Evolutionary conservation across 35 echinoderm and acorn worm genomes (phyloP).

Genomic region (Amphiura filiformis): DNA sequence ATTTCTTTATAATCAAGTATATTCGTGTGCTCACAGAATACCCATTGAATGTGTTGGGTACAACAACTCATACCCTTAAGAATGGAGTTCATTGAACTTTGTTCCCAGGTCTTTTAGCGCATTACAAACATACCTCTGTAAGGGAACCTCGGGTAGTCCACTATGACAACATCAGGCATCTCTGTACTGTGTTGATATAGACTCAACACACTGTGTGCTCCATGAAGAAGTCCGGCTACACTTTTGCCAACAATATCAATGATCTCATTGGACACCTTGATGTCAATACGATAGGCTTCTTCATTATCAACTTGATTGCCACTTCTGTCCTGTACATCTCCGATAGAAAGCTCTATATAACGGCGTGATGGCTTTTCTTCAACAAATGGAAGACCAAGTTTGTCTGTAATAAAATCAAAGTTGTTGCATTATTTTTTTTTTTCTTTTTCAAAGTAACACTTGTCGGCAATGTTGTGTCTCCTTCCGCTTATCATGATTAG

Average conservation of each 20-base stretch:
- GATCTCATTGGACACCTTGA: neutral
- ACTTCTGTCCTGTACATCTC: neutral
- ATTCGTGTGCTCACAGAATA: too few species aligned
- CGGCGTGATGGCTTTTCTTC: neutral
- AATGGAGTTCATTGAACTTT: too few species aligned
- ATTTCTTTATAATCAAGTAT: too few species aligned
- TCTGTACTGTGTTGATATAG: neutral
- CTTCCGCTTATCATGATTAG: neutral
- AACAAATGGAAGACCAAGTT: neutral
- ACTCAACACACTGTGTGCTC: neutral
- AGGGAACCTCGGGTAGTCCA: neutral
- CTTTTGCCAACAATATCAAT: neutral
- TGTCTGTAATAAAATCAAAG: neutral
- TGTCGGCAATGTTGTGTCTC: neutral
- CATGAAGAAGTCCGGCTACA: neutral
- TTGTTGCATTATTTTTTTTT: neutral
- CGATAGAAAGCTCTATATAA: neutral
- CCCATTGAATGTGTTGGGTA: too few species aligned
- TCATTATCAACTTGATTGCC: neutral
- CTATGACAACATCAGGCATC: neutral
- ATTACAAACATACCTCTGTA: neutral
- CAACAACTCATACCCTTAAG: too few species aligned
- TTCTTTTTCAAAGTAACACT: neutral
- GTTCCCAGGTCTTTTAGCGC: too few species aligned
- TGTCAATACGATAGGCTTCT: neutral